Percentiles rank a stretch among this genome's conserved stretches.
These are phyloP conservation scores for Mustelus asterias DNA, from an alignment of 2,113 vertebrate genomes.

Conservation along the genomic window DNA sequence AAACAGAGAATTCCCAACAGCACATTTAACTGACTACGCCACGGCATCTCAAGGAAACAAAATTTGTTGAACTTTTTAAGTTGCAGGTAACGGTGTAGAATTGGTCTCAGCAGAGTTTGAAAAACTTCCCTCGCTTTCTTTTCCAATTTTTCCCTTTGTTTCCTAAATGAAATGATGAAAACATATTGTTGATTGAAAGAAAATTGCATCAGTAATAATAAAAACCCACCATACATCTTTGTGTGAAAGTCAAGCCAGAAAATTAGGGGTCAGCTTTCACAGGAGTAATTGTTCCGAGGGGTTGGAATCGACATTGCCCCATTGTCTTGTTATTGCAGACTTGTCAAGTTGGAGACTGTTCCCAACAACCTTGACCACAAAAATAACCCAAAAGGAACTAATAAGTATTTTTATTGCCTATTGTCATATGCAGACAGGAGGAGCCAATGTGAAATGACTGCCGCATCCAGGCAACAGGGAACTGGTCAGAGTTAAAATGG, in stretches of 20 bases:
- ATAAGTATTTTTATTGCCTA: too few species aligned
- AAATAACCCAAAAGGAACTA: too few species aligned
- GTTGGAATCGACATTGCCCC: too few species aligned
- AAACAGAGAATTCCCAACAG: constrained; percentile 64
- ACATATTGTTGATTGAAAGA: not conserved
- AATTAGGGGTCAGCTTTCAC: too few species aligned
- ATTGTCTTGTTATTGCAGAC: too few species aligned
- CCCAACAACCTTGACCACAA: too few species aligned
- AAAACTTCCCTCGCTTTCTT: constrained; percentile 53
- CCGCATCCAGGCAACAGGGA: too few species aligned
- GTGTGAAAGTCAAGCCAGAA: not conserved
- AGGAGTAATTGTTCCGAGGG: too few species aligned
- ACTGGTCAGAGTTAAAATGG: too few species aligned
- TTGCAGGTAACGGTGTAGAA: constrained; percentile 50
- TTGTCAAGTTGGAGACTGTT: too few species aligned
- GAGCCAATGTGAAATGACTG: too few species aligned
- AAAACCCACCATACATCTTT: not conserved
- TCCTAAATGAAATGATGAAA: constrained; percentile 45
- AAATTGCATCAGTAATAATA: not conserved
- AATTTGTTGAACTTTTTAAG: constrained; percentile 55
- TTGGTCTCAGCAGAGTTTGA: constrained; percentile 49
- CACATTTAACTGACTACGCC: constrained; percentile 74
- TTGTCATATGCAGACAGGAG: too few species aligned
- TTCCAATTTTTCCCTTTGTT: constrained; percentile 43
- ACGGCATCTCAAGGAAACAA: constrained; percentile 68